Conservation (phyloP, 2,797 vertebrate species). For the Rhinogobio ventralis region DNA sequence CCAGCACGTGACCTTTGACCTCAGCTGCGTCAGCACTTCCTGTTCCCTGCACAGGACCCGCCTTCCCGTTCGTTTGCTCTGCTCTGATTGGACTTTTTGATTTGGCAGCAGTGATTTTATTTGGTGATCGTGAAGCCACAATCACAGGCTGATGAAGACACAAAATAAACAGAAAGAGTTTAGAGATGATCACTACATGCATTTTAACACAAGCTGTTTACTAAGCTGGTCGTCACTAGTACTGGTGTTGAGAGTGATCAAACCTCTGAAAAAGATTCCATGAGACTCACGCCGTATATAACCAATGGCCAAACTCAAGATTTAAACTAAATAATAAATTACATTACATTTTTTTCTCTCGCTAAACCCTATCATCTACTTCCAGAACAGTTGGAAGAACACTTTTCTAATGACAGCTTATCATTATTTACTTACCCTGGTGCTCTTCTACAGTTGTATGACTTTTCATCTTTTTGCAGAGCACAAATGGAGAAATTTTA, state of each 20-base stretch:
- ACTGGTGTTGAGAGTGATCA: neutral
- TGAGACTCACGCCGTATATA: accelerated
- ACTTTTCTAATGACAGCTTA: neutral
- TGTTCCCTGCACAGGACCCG: slow-evolving; percentile 13
- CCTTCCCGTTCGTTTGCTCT: slow-evolving; percentile 19
- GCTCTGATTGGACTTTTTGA: slow-evolving; percentile 17
- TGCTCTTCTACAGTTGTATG: too few species aligned
- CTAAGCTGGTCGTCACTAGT: neutral
- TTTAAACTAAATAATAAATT: neutral
- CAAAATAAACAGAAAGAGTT: neutral
- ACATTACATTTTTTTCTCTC: neutral
- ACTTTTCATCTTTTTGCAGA: neutral
- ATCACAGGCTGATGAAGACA: slow-evolving; percentile 25
- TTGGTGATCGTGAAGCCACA: neutral
- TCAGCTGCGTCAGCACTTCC: slow-evolving; percentile 40
- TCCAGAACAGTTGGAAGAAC: neutral
- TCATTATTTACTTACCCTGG: too few species aligned
- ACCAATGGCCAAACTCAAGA: neutral
- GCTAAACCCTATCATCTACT: neutral
- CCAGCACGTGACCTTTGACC: slow-evolving; percentile 68
- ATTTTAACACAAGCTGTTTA: neutral
- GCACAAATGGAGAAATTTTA: neutral
- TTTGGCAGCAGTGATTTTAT: slow-evolving; percentile 34
- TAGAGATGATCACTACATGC: neutral
- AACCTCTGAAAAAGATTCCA: neutral